A percentile compares a stretch with the other conserved stretches of the same genome.
Conservation (phyloP, 1,140 invertebrate species). For the Aphelenchoides fujianensis region DNA sequence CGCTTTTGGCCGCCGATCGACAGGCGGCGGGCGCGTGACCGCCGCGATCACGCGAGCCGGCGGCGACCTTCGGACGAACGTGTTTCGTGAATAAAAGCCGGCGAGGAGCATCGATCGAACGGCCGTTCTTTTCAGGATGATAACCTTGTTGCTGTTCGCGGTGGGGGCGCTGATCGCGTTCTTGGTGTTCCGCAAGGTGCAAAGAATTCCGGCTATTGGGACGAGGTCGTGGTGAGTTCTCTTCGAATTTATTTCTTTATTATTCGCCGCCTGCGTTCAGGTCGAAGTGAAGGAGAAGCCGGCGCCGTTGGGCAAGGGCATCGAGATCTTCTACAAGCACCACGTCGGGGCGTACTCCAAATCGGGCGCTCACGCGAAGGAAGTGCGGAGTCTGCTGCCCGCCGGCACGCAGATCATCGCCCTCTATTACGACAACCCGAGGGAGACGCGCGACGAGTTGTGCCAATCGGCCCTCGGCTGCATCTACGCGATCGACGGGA, state of each 20-base stretch:
- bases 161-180: neutral
- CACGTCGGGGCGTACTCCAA: constrained; percentile 33
- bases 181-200: neutral
- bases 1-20: no score
- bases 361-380: constrained; percentile 10
- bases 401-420: constrained; percentile 35
- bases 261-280: neutral
- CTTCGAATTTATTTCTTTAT: constrained; percentile 1
- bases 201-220: constrained; percentile 17
- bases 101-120: no score
- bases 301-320: constrained; percentile 18
- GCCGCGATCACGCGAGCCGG: no score
- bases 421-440: constrained; percentile 45
- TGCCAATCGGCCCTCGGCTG: constrained; percentile 42
- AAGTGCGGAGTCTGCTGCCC: constrained; percentile 27
- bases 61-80: no score
- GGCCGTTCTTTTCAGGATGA: constrained; percentile 16
- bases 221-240: neutral
- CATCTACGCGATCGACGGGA: constrained; percentile 28
- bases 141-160: neutral
- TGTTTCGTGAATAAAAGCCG: no score
- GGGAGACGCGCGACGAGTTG: constrained; percentile 26
- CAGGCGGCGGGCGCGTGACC: no score
- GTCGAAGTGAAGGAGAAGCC: constrained; percentile 14
- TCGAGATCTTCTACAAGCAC: constrained; percentile 41